These are phyloP conservation scores for Philotrypesis tridentata DNA, from an alignment of 1,140 invertebrate species.

Conservation along the genomic window DNA sequence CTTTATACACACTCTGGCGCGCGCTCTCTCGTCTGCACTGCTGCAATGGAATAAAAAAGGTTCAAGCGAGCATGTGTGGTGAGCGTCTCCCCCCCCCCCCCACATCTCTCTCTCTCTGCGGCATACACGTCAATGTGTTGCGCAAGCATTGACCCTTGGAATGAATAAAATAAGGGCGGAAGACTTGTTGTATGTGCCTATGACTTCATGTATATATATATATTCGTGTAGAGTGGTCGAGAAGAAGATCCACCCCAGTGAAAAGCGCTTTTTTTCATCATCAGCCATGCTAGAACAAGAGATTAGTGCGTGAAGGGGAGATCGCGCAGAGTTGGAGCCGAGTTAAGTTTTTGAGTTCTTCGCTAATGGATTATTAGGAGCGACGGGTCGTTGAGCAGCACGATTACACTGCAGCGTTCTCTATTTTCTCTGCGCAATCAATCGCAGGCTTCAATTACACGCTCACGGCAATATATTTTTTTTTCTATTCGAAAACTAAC, in stretches of 20 bases:
- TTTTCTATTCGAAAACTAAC: too few relatives aligned
- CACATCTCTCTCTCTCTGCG: too few relatives aligned
- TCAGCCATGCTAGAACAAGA: neutral
- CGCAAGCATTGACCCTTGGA: neutral
- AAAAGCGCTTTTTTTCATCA: constrained; percentile 17
- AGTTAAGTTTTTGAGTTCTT: constrained; percentile 26
- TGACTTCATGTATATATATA: too few relatives aligned
- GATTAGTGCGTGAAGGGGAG: neutral
- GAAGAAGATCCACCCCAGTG: neutral
- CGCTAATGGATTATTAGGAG: constrained; percentile 15
- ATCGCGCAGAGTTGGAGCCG: neutral
- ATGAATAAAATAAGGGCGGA: constrained; percentile 26
- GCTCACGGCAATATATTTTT: too few relatives aligned
- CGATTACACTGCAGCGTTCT: too few relatives aligned
- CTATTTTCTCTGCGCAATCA: too few relatives aligned
- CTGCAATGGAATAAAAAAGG: neutral
- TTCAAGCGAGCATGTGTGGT: too few relatives aligned
- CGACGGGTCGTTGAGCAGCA: too few relatives aligned
- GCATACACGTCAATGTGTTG: neutral
- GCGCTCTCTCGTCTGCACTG: neutral
- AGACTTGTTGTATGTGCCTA: neutral
- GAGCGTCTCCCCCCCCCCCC: too few relatives aligned
- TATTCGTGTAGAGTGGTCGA: neutral
- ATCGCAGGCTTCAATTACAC: too few relatives aligned
- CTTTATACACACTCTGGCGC: too few relatives aligned